Base-by-base conservation (phyloP, 1,140 invertebrate genomes). In the Scylla paramamosain region DNA sequence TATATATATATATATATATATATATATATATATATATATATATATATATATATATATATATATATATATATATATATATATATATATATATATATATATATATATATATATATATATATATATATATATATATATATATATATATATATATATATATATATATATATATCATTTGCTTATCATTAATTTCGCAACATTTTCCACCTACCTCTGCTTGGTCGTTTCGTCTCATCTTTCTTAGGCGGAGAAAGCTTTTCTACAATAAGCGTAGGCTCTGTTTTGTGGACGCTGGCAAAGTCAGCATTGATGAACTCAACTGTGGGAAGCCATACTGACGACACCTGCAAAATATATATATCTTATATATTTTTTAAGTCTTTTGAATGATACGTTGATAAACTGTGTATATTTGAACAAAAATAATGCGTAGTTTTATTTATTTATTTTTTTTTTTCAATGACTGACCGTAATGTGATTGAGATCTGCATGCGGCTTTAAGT, bases 401-500 rank as follows among this genome's bases (percentile, higher is more conserved):
- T 28, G 31, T 16, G 6, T 25, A 88, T 29, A 88, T 32, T 20
- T 6, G 16, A 10, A 28, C 28, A 32, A 88, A 77, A 25, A 25
- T 77, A 77, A 77, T 12, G 59, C 25, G 25, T 25, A 12, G 59
- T 77, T 25, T 77, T 12, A 77, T 77, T 77, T 12, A 77, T 10
- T 77, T 12, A 10, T 77, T 12, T 25, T 25, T 77, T 10, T 77
- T 29, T 29, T 31, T 87, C 8, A 89, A 89, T 6, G 4, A 89
- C 93, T 89, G 10, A 94, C 93, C 25, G 88, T 25, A 20, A 94
- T 89, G 14, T 59, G 32, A 59, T 94, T 94, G 39, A 94, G 84
- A 25, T 94, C 93, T 2, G 16, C 12, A 46, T 89, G 46, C 2
- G n/a, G n/a, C 46, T 94, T 88, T 6, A 94, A 59, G 46, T 94